Base-by-base conservation (phyloP, 2,888 invertebrate species). In the Ferrisia virgata region DNA sequence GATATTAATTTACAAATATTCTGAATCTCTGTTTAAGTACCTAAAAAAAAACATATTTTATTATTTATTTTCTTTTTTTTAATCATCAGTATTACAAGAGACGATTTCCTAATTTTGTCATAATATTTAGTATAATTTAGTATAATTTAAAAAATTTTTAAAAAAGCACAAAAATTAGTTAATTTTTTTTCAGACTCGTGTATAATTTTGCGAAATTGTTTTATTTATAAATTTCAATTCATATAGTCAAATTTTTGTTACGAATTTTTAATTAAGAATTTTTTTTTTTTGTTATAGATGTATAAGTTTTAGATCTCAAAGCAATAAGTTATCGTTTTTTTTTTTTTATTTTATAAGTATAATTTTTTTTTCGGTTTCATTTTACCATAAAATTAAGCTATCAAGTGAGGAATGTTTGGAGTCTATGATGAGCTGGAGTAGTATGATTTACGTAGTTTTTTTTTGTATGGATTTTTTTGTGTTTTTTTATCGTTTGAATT, bases 1-100 rank as follows among this genome's bases (percentile, higher is more conserved):
- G 83, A 83, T 83, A 83, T 83, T 83, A 83, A 83, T 83, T 76
- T 83, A 82, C 82, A 36, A 72, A 82, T 82, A 39, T 40, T 36
- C 82, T 64, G 64, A 64, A 64, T 64, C 64, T 64, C 64, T 64
- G 28, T 64, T 13, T 64, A 53, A 53, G 53, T 53, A 53, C 53
- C 53, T 53, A 53, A 25, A 28, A 15, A 64, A 64, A 80, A 80
- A 28, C 25, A 28, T 43, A 47, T 43, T 39, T 43, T 40, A 25
- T 18, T 13, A 2, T 43, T 79, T 18, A 43, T 79, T 79, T 9
- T n/a, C 11, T 11, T 22, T 79, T 47, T 47, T 80, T 53, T 47
- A 22, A 53, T 6, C 28, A 28, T 47, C 58, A 40, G 33, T 47
- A 64, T 82, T 58, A 82, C 22, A 58, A 36, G 13, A 22, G 25